Evolutionary conservation across 2,797 vertebrate species (phyloP).

Genomic region (Cyprinella venusta): DNA sequence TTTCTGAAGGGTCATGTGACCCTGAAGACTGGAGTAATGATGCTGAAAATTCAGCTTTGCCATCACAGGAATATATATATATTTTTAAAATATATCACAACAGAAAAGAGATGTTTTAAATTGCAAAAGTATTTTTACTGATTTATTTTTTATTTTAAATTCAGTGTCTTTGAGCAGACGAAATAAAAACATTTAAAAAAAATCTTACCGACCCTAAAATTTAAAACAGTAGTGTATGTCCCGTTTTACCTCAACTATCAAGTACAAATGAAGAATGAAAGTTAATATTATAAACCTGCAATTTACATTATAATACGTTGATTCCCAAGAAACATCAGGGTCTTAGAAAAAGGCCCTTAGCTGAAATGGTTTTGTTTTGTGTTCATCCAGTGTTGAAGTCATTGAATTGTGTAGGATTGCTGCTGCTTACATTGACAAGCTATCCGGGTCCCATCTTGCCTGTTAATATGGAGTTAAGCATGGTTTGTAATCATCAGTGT

Average conservation of each 20-base stretch:
- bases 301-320: slow-evolving; percentile 16
- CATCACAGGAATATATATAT: neutral
- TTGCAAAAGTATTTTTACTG: neutral
- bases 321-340: slow-evolving; percentile 31
- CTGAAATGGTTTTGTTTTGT: slow-evolving; percentile 45
- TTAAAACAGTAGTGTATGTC: slow-evolving; percentile 18
- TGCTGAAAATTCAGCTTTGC: neutral
- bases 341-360: slow-evolving; percentile 38
- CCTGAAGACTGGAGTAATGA: neutral
- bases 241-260: slow-evolving; percentile 62
- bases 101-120: neutral
- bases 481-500: slow-evolving; percentile 58
- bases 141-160: too few species aligned
- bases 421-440: slow-evolving; percentile 63
- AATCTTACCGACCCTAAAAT: neutral
- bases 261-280: slow-evolving; percentile 62
- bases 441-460: slow-evolving; percentile 59
- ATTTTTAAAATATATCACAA: neutral
- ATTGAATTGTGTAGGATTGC: slow-evolving; percentile 58
- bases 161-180: neutral
- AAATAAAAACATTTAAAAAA: neutral
- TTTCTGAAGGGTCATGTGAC: neutral
- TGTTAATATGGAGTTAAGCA: slow-evolving; percentile 61
- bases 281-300: slow-evolving; percentile 19
- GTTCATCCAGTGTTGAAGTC: slow-evolving; percentile 51